Evolutionary conservation across 2,888 invertebrate genomes (phyloP), one percentile per base, ranked within the genome.

Genomic region (Drosophila nr. perissopoda): DNA sequence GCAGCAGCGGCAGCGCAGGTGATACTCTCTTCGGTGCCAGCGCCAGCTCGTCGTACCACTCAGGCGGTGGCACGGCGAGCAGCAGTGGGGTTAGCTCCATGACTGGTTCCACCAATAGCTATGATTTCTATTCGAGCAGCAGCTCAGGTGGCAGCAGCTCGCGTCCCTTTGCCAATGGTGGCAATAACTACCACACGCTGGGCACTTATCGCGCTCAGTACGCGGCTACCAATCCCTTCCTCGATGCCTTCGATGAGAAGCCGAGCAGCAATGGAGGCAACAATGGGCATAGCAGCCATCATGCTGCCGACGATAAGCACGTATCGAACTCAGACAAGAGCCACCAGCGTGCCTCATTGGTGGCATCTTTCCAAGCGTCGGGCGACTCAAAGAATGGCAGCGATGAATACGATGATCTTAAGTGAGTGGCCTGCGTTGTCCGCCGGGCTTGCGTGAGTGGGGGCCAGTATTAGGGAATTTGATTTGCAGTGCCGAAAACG

Each of bases 141-240:
- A 83, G 87, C 56, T 69, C 82, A 45, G 63, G 77, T 78, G 63
- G 72, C 70, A 62, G 80, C 63, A 84, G 90, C 40, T 75, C 92
- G n/a, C 87, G 90, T 8, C 90, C 90, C 45, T 85, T 84, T 53
- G 86, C 90, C 71, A 91, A 91, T 58, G 90, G 91, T 34, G 87
- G 90, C 52, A 83, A 87, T 49, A 93, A 92, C 74, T 93, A 93
- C 73, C 93, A 93, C 61, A 93, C 93, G 7, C 79, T 93, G 73
- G 93, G 93, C 79, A 92, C 93, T 31, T 93, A 93, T 81, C 89
- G 93, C 70, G 92, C 93, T 56, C 93, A 93, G 83, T 93, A 93
- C 85, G 92, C 93, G 62, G 93, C 93, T 72, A 93, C 93, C 57
- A 93, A 93, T 92, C 93, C 93, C 72, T 93, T 93, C 85, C 87